phyloP scores from a whole-genome alignment of 2,797 vertebrate genomes.

The Cynopterus sphinx region DNA sequence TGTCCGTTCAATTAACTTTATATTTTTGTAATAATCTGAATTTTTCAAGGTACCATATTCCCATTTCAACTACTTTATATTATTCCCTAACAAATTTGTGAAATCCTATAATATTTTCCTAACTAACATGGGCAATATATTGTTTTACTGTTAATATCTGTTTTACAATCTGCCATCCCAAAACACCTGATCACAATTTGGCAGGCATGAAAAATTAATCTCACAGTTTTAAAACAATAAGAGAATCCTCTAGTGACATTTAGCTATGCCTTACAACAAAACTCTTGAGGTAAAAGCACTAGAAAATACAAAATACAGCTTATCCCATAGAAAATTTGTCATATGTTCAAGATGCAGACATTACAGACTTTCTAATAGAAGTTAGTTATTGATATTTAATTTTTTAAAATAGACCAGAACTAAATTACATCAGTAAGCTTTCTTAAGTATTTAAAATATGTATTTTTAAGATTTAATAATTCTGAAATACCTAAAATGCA shows the following conservation, averaged over 20 bases:
- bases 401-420: conserved; percentile 18
- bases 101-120: conserved; percentile 13
- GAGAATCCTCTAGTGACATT: neutral
- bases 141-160: neutral
- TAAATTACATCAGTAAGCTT: neutral
- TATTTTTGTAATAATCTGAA: neutral
- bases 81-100: conserved; percentile 15
- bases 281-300: neutral
- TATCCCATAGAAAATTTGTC: neutral
- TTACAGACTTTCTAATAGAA: neutral
- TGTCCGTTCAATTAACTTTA: conserved; percentile 1
- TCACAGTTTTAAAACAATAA: neutral
- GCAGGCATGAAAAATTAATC: conserved; percentile 14
- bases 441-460: conserved; percentile 5
- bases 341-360: neutral
- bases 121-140: conserved; percentile 7
- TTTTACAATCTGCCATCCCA: neutral
- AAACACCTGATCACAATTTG: conserved; percentile 40
- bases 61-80: conserved; percentile 21
- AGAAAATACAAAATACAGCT: neutral
- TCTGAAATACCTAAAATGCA: conserved; percentile 35
- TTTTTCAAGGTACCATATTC: neutral
- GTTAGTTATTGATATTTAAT: neutral
- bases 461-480: conserved; percentile 31
- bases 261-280: neutral